Evolutionary conservation across 2,797 vertebrate species (phyloP).

Genomic region (Steatocranus sp.): DNA sequence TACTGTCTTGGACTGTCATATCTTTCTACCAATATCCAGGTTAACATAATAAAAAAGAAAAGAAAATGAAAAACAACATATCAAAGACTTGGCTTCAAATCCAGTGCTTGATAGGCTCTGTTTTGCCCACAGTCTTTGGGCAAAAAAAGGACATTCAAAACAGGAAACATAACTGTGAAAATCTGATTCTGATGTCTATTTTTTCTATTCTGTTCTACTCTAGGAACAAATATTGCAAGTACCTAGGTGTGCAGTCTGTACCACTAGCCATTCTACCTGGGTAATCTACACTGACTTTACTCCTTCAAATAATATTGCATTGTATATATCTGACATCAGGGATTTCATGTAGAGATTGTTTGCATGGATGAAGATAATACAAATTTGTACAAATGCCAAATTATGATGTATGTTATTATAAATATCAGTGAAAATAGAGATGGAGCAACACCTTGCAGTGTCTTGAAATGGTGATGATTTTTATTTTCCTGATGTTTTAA

Average conservation of each 20-base stretch:
- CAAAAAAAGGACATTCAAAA: conserved; percentile 17
- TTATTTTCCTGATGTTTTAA: conserved; percentile 4
- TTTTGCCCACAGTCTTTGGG: background rate
- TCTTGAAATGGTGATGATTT: conserved; percentile 24
- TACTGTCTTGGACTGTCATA: conserved; percentile 15
- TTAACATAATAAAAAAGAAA: conserved; percentile 11
- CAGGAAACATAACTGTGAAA: conserved; percentile 60
- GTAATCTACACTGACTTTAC: conserved; percentile 8
- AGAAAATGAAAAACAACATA: conserved; percentile 50
- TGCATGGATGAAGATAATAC: background rate
- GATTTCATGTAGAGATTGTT: background rate
- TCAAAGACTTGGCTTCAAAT: conserved; percentile 39
- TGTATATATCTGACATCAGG: conserved; percentile 1
- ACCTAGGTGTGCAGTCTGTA: conserved; percentile 4
- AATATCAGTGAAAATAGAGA: conserved; percentile 5
- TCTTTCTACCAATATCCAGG: conserved; percentile 54
- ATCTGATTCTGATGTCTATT: conserved; percentile 47
- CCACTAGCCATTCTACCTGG: background rate
- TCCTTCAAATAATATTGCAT: conserved; percentile 15
- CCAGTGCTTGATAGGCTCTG: background rate
- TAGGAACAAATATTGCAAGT: conserved; percentile 27
- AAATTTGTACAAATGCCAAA: conserved; percentile 40
- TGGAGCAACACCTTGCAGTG: background rate
- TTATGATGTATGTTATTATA: conserved; percentile 2
- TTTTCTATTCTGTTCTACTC: conserved; percentile 47